phyloP scores from a whole-genome alignment of 2,797 vertebrate genomes.

The Sitta carolinensis region DNA sequence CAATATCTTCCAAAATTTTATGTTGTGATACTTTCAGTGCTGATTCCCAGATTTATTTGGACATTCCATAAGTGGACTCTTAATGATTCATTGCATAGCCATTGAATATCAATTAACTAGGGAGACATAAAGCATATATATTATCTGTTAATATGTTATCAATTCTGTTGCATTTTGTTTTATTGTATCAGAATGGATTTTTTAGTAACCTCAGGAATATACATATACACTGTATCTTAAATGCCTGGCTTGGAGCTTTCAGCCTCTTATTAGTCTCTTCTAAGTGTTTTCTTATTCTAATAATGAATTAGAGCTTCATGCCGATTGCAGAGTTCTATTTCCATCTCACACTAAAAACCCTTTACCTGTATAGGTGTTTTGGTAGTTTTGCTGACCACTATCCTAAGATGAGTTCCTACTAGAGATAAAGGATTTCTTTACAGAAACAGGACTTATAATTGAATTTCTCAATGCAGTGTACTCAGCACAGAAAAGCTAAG shows the following conservation, averaged over 20 bases:
- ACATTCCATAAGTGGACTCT: not conserved
- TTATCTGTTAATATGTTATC: not conserved
- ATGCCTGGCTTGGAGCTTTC: not conserved
- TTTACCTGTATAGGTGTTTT: not conserved
- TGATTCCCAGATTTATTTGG: not conserved
- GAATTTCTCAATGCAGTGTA: not conserved
- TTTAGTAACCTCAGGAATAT: not conserved
- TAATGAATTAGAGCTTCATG: not conserved
- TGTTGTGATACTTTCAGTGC: not conserved
- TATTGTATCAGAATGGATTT: not conserved
- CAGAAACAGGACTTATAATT: rapidly evolving
- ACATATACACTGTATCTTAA: not conserved
- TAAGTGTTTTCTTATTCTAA: not conserved
- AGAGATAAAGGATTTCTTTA: not conserved
- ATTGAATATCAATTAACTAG: not conserved
- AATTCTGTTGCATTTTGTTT: not conserved
- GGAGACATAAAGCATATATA: not conserved
- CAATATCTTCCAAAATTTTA: not conserved
- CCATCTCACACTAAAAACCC: not conserved
- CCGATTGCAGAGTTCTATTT: not conserved
- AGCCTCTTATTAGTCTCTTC: not conserved
- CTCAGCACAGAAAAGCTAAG: not conserved
- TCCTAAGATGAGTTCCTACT: not conserved
- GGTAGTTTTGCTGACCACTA: not conserved
- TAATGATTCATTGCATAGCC: not conserved